Percentiles rank a stretch among this genome's conserved stretches.
Evolutionary conservation across 2,888 invertebrate species (phyloP).

Genomic region (Bellardia bayeri): DNA sequence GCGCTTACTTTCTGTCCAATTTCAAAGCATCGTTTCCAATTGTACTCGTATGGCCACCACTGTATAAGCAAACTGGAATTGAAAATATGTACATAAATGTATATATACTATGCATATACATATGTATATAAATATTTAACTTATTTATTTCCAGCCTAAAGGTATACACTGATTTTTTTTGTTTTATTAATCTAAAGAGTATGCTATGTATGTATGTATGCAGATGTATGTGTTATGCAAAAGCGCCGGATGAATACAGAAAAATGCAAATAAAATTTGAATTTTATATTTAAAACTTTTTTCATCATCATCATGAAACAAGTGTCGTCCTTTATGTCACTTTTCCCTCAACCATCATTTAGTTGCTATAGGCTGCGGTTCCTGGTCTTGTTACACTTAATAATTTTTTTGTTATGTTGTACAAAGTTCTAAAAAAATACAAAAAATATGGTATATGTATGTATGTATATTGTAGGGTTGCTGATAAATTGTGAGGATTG

Average conservation of each 20-base stretch:
- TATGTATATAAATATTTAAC: background rate
- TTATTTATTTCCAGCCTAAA: constrained; percentile 47
- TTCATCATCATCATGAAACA: constrained; percentile 31
- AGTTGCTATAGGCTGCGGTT: constrained; percentile 22
- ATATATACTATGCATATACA: background rate
- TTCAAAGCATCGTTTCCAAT: too few species aligned
- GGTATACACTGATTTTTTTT: constrained; percentile 36
- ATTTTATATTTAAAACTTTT: constrained; percentile 55
- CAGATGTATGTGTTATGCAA: constrained; percentile 34
- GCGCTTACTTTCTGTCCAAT: too few species aligned
- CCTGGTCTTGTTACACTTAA: background rate
- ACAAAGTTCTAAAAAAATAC: background rate
- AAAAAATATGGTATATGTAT: background rate
- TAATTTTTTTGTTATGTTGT: background rate
- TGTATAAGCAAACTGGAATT: background rate
- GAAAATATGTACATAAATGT: background rate
- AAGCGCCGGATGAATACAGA: constrained; percentile 30
- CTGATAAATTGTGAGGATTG: constrained; percentile 15
- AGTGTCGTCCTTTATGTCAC: background rate
- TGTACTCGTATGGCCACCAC: too few species aligned
- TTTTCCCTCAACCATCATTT: background rate
- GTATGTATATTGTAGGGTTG: background rate
- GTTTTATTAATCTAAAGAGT: constrained; percentile 1
- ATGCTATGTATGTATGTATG: constrained; percentile 1
- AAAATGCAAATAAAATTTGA: constrained; percentile 59